phyloP scores from a whole-genome alignment of 2,797 vertebrate species.

The Acropternis orthonyx region DNA sequence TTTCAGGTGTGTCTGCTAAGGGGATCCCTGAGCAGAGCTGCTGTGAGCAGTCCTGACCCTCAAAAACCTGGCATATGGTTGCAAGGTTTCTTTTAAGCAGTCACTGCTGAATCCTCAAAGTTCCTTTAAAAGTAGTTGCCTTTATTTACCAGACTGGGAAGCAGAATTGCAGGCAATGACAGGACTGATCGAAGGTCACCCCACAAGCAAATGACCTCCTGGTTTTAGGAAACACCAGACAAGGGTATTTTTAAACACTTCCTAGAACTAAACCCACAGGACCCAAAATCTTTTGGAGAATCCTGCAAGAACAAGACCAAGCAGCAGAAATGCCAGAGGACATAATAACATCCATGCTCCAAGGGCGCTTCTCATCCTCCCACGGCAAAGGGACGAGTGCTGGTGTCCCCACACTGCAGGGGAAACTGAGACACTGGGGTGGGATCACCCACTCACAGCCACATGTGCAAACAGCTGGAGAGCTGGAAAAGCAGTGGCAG shows the following conservation, averaged over 20 bases:
- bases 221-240: not conserved
- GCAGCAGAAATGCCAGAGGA: not conserved
- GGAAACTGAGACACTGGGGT: not conserved
- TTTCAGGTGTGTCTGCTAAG: not conserved
- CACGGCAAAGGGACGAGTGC: fast-evolving
- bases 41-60: not conserved
- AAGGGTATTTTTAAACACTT: not conserved
- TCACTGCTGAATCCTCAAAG: not conserved
- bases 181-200: not conserved
- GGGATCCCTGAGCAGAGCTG: not conserved
- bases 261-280: not conserved
- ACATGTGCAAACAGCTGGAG: not conserved
- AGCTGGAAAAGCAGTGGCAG: not conserved
- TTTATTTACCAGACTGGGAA: not conserved
- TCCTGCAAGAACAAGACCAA: not conserved
- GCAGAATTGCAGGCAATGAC: not conserved
- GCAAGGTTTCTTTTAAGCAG: not conserved
- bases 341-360: not conserved
- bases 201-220: not conserved
- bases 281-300: not conserved
- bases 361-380: not conserved
- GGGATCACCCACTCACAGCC: not conserved
- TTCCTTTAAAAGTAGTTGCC: not conserved
- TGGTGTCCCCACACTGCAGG: not conserved
- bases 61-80: not conserved